Evolutionary conservation across 1,140 invertebrate species (phyloP), one percentile per base, ranked within the genome.

Genomic region (Philopotamus ludificatus): DNA sequence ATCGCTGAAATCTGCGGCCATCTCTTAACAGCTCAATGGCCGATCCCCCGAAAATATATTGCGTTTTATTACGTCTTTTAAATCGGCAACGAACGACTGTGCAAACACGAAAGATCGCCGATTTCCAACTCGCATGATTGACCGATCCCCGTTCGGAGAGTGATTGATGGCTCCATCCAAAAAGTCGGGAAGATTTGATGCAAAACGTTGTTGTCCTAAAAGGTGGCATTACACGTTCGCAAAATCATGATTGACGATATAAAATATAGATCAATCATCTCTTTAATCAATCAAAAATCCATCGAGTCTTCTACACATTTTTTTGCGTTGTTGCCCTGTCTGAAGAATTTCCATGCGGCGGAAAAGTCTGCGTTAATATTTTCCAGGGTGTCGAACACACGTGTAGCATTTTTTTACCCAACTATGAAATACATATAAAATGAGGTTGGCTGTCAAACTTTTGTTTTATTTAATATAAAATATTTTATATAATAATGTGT

Each of bases 251-350:
- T 60, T 60, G 57, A 60, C 44, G 57, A 44, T 60, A 45, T 47
- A 25, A 44, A 45, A 60, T 60, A 22, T 25, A 60, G 57, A 60
- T 60, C 57, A 60, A 60, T 60, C 57, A 60, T 60, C 44, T n/a
- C 16, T 47, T 60, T 22, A 25, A 44, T 60, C 57, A 45, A 60
- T 60, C 57, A 60, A 60, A 44, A 45, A 21, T 9, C 22, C 20
- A 49, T 49, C 47, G 47, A 49, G 44, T 47, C 18, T 47, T 47
- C 44, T 7, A 34, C 28, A 34, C 28, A 12, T 34, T 34, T 34
- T 34, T 34, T 34, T 12, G 4, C 12, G 28, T n/a, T n/a, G n/a
- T n/a, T n/a, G n/a, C n/a, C n/a, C n/a, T n/a, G n/a, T n/a, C n/a
- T 34, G 28, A 34, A 12, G 12, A 34, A 34, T 34, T 34, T 34